These are phyloP conservation scores for Sebastes nivosus DNA, from an alignment of 2,797 vertebrate species.

Conservation along the genomic window DNA sequence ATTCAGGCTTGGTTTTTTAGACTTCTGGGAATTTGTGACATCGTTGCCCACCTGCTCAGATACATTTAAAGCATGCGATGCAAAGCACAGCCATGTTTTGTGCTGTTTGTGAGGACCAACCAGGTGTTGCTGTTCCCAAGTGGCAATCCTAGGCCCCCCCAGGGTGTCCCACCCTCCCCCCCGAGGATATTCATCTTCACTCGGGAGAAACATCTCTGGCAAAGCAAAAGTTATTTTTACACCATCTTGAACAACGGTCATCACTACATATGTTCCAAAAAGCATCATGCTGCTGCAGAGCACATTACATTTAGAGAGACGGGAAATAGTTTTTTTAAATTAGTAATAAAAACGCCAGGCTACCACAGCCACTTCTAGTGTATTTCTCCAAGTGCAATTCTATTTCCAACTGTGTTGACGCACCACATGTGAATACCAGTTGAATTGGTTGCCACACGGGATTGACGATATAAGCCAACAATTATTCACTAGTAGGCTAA, in stretches of 20 bases:
- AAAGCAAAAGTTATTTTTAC: conserved; percentile 18
- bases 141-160: neutral
- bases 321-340: neutral
- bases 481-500: neutral
- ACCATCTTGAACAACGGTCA: neutral
- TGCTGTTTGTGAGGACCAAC: conserved; percentile 6
- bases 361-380: conserved; percentile 1
- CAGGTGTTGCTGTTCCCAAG: conserved; percentile 46
- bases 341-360: neutral
- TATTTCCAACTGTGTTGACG: conserved; percentile 8
- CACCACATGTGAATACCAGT: conserved; percentile 5
- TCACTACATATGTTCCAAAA: neutral
- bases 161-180: neutral
- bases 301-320: neutral
- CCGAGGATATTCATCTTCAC: conserved; percentile 20
- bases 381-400: neutral
- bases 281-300: neutral
- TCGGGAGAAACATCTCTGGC: neutral
- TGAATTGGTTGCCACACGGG: neutral
- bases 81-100: neutral
- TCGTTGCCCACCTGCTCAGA: conserved; percentile 5
- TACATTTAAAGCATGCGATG: conserved; percentile 8
- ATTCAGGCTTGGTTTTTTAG: neutral
- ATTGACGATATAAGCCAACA: neutral
- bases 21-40: neutral